Percentiles rank a stretch among this genome's conserved stretches.
Conservation (phyloP, 2,888 invertebrate genomes). For the Cheilosia vernalis region DNA sequence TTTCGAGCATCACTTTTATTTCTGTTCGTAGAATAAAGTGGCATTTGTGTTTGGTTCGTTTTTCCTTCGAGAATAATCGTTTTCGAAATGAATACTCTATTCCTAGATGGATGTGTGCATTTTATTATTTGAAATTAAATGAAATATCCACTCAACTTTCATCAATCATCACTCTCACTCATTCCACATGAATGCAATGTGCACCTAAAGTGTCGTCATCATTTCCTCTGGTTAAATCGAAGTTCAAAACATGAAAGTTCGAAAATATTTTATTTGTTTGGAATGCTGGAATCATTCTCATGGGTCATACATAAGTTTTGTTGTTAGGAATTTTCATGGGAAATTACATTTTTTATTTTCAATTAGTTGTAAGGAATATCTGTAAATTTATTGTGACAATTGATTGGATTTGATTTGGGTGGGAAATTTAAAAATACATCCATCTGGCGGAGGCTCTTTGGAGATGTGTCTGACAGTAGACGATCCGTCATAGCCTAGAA, state of each 20-base stretch:
- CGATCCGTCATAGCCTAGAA: too few species aligned
- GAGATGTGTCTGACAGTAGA: too few species aligned
- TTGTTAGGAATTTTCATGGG: conserved; percentile 42
- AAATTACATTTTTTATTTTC: conserved; percentile 16
- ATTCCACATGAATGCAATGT: conserved; percentile 69
- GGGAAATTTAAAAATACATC: too few species aligned
- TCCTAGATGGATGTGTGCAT: conserved; percentile 59
- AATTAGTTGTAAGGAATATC: background rate
- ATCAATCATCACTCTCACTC: conserved; percentile 65
- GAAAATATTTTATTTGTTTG: conserved; percentile 22
- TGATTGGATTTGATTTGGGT: conserved; percentile 40
- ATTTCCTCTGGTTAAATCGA: conserved; percentile 9
- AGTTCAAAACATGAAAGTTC: conserved; percentile 27
- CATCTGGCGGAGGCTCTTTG: too few species aligned
- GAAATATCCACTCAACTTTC: conserved; percentile 16
- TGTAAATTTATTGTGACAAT: background rate
- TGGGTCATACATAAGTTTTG: conserved; percentile 39
- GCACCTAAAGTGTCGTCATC: conserved; percentile 31
- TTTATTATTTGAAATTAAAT: conserved; percentile 46
- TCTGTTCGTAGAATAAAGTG: conserved; percentile 34
- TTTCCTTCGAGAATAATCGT: conserved; percentile 41
- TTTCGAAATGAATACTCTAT: conserved; percentile 62
- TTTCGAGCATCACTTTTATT: conserved; percentile 47
- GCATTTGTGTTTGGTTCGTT: conserved; percentile 53
- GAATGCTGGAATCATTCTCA: conserved; percentile 52